Conservation (phyloP, 1,140 invertebrate genomes). For the Zaprionus africanus region DNA sequence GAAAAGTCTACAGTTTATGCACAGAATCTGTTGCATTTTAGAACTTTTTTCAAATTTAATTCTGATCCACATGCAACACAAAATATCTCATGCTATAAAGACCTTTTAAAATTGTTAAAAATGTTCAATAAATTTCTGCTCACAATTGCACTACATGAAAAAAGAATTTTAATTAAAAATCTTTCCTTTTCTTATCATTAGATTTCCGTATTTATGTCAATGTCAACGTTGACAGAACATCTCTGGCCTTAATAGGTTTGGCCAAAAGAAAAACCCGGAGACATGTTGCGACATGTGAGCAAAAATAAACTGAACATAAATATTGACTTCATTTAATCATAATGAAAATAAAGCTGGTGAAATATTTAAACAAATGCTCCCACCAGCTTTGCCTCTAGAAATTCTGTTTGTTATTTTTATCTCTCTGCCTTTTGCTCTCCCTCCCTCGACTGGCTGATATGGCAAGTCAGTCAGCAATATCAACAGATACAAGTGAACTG, state of each 20-base stretch:
- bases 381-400: conserved; percentile 14
- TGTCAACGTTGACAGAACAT: conserved; percentile 16
- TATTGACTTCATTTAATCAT: conserved; percentile 44
- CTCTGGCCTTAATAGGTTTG: neutral
- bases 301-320: conserved; percentile 48
- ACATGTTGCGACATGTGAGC: conserved; percentile 26
- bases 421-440: neutral
- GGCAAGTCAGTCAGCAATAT: neutral
- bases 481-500: conserved; percentile 18
- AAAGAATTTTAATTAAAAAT: neutral
- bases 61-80: too few species aligned
- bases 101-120: too few species aligned
- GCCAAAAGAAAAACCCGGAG: neutral
- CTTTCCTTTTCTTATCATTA: neutral
- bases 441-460: neutral
- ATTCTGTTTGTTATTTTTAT: conserved; percentile 48
- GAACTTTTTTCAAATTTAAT: neutral
- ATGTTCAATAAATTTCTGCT: neutral
- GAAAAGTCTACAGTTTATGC: too few species aligned
- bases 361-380: conserved; percentile 59
- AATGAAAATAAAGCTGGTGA: conserved; percentile 45
- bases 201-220: conserved; percentile 23
- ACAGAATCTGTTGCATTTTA: too few species aligned
- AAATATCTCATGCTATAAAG: too few species aligned
- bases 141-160: neutral